A percentile compares a stretch with the other conserved stretches of the same genome.
Evolutionary conservation across 2,797 vertebrate genomes (phyloP).

Genomic region (Cottoperca gobio): DNA sequence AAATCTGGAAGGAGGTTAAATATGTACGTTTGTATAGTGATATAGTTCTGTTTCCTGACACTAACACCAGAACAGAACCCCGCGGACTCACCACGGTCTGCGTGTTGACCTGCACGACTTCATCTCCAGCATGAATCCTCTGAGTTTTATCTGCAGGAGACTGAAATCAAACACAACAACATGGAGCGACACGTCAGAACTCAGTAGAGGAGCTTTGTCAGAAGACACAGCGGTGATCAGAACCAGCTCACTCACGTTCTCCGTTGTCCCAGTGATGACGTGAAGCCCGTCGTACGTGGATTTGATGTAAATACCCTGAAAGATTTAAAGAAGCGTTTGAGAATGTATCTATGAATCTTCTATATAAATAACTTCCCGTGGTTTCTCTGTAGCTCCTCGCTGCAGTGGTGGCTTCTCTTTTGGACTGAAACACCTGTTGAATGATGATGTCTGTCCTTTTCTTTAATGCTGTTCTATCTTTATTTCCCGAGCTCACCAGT

Average conservation of each 20-base stretch:
- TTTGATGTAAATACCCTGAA: constrained; percentile 97
- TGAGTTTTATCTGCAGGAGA: constrained; percentile 94
- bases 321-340: background rate
- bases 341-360: background rate
- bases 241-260: constrained; percentile 91
- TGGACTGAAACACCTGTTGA: constrained; percentile 33
- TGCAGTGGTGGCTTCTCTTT: background rate
- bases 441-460: background rate
- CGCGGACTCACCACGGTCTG: constrained; percentile 93
- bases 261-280: constrained; percentile 95
- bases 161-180: constrained; percentile 79
- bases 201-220: too few relatives aligned
- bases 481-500: constrained; percentile 87
- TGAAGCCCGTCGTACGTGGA: constrained; percentile 98
- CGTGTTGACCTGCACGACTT: constrained; percentile 94
- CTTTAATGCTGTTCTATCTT: background rate
- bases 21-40: too few relatives aligned
- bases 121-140: constrained; percentile 96
- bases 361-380: background rate
- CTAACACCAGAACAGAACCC: too few relatives aligned
- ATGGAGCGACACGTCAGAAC: too few relatives aligned
- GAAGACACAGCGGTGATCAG: too few relatives aligned
- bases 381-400: constrained; percentile 20
- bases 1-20: too few relatives aligned
- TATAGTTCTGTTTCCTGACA: too few relatives aligned